Evolutionary conservation across 2,113 vertebrate genomes (phyloP).

Genomic region (Butastur rufipennis): DNA sequence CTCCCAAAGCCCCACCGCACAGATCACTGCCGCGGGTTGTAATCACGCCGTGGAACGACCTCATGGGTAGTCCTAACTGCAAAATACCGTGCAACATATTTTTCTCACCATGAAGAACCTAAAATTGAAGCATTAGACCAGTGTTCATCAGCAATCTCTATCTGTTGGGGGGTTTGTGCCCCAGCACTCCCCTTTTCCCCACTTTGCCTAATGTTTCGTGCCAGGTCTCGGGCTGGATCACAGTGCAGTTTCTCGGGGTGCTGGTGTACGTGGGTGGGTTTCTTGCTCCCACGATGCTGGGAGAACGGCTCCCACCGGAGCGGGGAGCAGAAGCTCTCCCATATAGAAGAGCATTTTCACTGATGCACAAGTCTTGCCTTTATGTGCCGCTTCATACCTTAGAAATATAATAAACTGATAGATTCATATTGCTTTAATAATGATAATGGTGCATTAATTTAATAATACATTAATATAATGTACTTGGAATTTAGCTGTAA

Average conservation of each 20-base stretch:
- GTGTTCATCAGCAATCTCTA: fast-evolving
- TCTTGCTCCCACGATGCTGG: not conserved
- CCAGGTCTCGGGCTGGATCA: fast-evolving
- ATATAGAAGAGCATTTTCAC: not conserved
- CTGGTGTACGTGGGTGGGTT: not conserved
- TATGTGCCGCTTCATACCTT: not conserved
- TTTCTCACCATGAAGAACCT: not conserved
- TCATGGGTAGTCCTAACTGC: not conserved
- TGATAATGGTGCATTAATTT: not conserved
- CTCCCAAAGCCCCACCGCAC: not conserved
- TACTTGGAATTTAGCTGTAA: too few relatives aligned
- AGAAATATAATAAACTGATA: not conserved
- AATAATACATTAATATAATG: not conserved
- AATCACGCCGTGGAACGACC: fast-evolving
- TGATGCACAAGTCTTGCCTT: not conserved
- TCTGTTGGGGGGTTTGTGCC: not conserved
- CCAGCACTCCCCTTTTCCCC: too few relatives aligned
- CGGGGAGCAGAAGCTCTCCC: not conserved
- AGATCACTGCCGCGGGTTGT: fast-evolving
- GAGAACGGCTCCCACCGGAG: not conserved
- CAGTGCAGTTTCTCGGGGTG: not conserved
- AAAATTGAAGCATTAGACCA: not conserved
- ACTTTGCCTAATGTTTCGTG: fast-evolving
- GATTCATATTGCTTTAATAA: not conserved
- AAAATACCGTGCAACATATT: fast-evolving